phyloP scores from a whole-genome alignment of 2,797 vertebrate genomes.

The Poecilia wingei region DNA sequence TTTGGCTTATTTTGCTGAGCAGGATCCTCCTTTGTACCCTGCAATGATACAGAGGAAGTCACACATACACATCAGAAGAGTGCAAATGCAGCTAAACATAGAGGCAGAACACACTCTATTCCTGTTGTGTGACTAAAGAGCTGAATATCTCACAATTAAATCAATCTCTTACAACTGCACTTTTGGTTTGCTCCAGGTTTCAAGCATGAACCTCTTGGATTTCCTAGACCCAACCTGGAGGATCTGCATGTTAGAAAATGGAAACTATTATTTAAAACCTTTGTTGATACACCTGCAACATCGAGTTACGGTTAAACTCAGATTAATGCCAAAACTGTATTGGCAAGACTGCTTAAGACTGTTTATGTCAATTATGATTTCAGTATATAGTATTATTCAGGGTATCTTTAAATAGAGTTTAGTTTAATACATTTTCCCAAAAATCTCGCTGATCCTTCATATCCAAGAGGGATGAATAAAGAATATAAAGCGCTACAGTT shows the following conservation, averaged over 20 bases:
- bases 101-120: not conserved
- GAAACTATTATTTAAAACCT: not conserved
- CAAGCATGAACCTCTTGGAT: not conserved
- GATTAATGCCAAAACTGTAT: not conserved
- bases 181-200: not conserved
- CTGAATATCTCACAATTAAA: not conserved
- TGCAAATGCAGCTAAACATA: not conserved
- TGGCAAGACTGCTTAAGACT: not conserved
- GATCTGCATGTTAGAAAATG: not conserved
- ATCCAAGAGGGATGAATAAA: not conserved
- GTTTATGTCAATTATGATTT: not conserved
- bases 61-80: constrained; percentile 16
- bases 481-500: not conserved
- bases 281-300: not conserved
- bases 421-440: not conserved
- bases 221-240: not conserved
- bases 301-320: not conserved
- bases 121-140: not conserved
- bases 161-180: not conserved
- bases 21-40: constrained; percentile 83
- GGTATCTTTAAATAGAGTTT: not conserved
- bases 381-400: not conserved
- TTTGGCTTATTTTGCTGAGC: constrained; percentile 75
- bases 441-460: not conserved
- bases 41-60: constrained; percentile 50